These are phyloP conservation scores for Macrobrachium nipponense DNA, from an alignment of 1,140 invertebrate genomes.

Conservation along the genomic window DNA sequence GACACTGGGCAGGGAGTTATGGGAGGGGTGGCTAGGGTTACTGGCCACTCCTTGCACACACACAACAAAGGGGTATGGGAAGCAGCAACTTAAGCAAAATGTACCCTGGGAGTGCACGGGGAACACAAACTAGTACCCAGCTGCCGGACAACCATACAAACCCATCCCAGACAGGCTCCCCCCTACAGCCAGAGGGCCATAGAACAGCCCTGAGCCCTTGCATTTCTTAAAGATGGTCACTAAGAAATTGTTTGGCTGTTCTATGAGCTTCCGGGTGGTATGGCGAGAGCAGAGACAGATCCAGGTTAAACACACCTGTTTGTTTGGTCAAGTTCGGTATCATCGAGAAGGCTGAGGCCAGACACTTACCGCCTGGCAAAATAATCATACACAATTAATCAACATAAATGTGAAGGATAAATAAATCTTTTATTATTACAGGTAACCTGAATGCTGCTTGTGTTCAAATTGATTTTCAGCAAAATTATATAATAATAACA, in stretches of 20 bases:
- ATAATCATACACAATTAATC: constrained; percentile 64
- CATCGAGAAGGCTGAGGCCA: constrained; percentile 52
- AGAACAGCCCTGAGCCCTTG: constrained; percentile 67
- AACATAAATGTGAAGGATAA: constrained; percentile 64
- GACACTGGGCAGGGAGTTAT: constrained; percentile 47
- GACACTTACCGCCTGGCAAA: constrained; percentile 62
- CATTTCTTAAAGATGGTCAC: constrained; percentile 63
- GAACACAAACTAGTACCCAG: constrained; percentile 57
- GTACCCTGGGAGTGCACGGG: constrained; percentile 45
- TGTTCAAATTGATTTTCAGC: constrained; percentile 60
- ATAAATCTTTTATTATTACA: constrained; percentile 63
- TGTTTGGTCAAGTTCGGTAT: constrained; percentile 53
- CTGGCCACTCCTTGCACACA: constrained; percentile 38
- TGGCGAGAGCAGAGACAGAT: constrained; percentile 59
- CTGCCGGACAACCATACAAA: constrained; percentile 54
- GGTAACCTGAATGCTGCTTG: constrained; percentile 64
- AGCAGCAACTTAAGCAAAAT: constrained; percentile 53
- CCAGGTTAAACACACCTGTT: constrained; percentile 45
- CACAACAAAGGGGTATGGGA: constrained; percentile 53
- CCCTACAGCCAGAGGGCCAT: constrained; percentile 61
- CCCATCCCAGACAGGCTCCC: constrained; percentile 57
- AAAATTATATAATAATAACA: constrained; percentile 12
- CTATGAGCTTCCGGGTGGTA: constrained; percentile 64
- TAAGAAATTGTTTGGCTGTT: constrained; percentile 64
- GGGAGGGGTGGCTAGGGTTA: constrained; percentile 18